Evolutionary conservation across 2,888 invertebrate genomes (phyloP), one percentile per base, ranked within the genome.

Genomic region (Pteria penguin): DNA sequence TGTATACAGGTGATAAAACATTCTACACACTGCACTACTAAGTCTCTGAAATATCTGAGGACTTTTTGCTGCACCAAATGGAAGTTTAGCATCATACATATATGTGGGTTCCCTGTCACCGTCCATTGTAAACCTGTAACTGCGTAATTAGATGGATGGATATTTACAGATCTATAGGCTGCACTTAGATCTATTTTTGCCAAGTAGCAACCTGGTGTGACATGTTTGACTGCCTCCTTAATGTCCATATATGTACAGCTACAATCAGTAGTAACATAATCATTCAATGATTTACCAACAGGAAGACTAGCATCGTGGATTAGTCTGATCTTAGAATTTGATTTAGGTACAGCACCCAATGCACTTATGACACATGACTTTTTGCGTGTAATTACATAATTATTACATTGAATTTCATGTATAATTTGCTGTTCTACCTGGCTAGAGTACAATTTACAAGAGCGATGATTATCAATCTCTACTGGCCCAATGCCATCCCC

Each of bases 291-390:
- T 18, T 32, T 18, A 4, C 52, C 32, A 4, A 52, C 11, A 0
- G 74, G 69, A 5, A 33, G 29, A 52, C 69, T 74, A 27, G 74
- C 68, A 62, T 74, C 74, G 55, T 74, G 74, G n/a, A 74, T 74
- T 8, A 74, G 36, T n/a, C 74, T 27, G 1, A 69, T 29, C 5
- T 58, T 67, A 55, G 14, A 27, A 29, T 61, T 54, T 5, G 54
- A 33, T 60, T 74, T 74, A 14, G 68, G 68, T 58, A 69, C 27
- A 4, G 55, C 61, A 32, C 69, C 75, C 0, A 75, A 29, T 0
- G 69, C 68, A 63, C 70, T 69, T 2, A 55, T 36, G 32, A 75
- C 63, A n/a, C 24, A n/a, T 14, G 1, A 45, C 32, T 61, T 67
- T 60, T 27, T 67, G 61, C 4, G 29, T 14, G 63, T 57, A 11